Evolutionary conservation across 2,113 vertebrate genomes (phyloP), one percentile per base, ranked within the genome.

Genomic region (Scophthalmus maximus): DNA sequence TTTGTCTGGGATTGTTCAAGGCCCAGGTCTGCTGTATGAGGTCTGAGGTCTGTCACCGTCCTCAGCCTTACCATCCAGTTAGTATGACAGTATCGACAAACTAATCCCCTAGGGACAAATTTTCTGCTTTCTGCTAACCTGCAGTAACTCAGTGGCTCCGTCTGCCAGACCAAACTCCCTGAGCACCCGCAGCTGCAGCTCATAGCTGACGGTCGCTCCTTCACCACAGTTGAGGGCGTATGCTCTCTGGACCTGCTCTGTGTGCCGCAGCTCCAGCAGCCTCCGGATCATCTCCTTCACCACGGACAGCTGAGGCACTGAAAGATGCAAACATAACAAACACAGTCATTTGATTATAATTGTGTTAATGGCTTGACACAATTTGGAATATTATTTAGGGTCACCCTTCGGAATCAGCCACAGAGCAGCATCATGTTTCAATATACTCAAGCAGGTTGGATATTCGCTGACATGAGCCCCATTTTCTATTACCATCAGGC

Each of bases 171-270:
- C 95, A 0, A 98, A 99, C 79, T 99, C 98, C 27, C 98, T 90
- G 59, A 99, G 91, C 20, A 99, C 97, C 0, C 98, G 95, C 46
- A 99, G 96, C 92, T 99, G 98, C 77, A 99, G 95, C 86, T 99
- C 97, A 0, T 97, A 98, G 71, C 97, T 98, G 91, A 99, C 97
- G 0, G 97, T 97, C 89, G 97, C 97, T 0, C 97, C 97, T 66
- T 99, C 98, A 3, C 97, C 97, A 0, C 98, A 99, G 74, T 99
- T 99, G 0, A 99, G 95, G 0, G 96, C 96, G 0, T 98, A 99
- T 0, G 98, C 97, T 55, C 97, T 87, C 80, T 99, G 98, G 73
- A 99, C 98, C 89, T 98, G 97, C 83, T 98, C 97, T 0, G 95
- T 97, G 76, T 97, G 97, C 8, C 97, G 93, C 9, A 99, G 92